These are phyloP conservation scores for Megalops atlanticus DNA, from an alignment of 2,113 vertebrate species.

Conservation along the genomic window DNA sequence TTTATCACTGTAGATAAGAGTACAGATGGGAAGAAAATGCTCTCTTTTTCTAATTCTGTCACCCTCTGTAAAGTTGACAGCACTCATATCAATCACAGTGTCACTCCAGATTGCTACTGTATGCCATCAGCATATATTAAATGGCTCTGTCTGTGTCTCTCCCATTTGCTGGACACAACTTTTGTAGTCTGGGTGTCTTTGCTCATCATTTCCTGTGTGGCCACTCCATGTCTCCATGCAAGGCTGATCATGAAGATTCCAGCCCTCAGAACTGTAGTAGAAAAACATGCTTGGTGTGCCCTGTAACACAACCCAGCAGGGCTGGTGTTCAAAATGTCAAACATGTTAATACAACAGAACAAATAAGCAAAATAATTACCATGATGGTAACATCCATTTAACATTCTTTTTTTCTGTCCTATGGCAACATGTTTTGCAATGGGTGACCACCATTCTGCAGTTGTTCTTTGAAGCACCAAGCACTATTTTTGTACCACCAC, in stretches of 20 bases:
- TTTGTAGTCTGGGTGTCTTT: slow-evolving; percentile 47
- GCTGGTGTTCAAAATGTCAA: too few species aligned
- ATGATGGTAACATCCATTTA: too few species aligned
- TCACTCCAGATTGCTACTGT: slow-evolving; percentile 68
- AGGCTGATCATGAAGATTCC: background rate
- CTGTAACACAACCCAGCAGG: too few species aligned
- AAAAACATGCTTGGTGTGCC: too few species aligned
- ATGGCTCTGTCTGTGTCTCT: slow-evolving; percentile 69
- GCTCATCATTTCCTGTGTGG: background rate
- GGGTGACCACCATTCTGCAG: background rate
- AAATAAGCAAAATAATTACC: too few species aligned
- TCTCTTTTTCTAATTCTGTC: slow-evolving; percentile 73
- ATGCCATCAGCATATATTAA: slow-evolving; percentile 68
- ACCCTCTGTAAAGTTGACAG: slow-evolving; percentile 73
- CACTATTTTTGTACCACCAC: too few species aligned
- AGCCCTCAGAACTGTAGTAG: background rate
- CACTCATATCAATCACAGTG: slow-evolving; percentile 77
- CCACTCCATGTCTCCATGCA: background rate
- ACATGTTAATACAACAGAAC: too few species aligned
- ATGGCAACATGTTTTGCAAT: background rate
- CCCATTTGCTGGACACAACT: slow-evolving; percentile 58
- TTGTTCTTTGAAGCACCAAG: background rate
- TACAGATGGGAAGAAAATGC: slow-evolving; percentile 70
- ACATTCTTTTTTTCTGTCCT: background rate
- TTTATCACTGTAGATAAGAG: slow-evolving; percentile 73